These are phyloP conservation scores for Zootermopsis nevadensis DNA, from an alignment of 2,888 invertebrate genomes.

Conservation along the genomic window DNA sequence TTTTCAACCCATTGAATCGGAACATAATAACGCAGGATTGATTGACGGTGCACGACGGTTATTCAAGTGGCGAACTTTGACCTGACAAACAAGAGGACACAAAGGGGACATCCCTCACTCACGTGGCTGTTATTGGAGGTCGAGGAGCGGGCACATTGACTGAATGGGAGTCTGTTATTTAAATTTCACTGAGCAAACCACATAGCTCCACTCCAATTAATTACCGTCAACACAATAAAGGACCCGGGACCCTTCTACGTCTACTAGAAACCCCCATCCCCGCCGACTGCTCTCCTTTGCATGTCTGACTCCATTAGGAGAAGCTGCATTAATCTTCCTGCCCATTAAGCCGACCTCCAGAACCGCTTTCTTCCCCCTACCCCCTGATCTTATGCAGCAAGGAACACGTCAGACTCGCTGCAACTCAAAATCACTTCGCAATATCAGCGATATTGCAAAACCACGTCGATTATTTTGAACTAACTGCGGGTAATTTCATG, in stretches of 20 bases:
- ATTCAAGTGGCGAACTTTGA: conserved; percentile 4
- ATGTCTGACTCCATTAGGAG: conserved; percentile 51
- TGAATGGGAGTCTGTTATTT: conserved; percentile 39
- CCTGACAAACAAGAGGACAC: background rate
- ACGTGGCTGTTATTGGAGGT: conserved; percentile 6
- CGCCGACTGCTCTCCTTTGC: conserved; percentile 43
- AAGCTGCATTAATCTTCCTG: conserved; percentile 43
- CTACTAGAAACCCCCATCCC: conserved; percentile 34
- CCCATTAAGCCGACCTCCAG: conserved; percentile 34
- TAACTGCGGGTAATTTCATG: background rate
- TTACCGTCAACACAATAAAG: conserved; percentile 48
- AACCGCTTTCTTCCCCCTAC: background rate
- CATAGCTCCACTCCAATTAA: conserved; percentile 48
- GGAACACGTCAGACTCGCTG: background rate
- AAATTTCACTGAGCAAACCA: conserved; percentile 45
- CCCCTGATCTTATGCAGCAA: conserved; percentile 18
- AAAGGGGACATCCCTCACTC: background rate
- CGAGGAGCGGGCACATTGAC: conserved; percentile 17
- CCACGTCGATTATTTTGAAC: conserved; percentile 4
- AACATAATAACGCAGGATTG: background rate
- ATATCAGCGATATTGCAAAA: conserved; percentile 5
- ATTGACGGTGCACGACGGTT: background rate
- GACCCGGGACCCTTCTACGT: conserved; percentile 28
- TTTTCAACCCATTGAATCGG: background rate
- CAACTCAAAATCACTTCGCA: conserved; percentile 16